phyloP scores from a whole-genome alignment of 2,888 invertebrate genomes.

The Cheilosia impressa region DNA sequence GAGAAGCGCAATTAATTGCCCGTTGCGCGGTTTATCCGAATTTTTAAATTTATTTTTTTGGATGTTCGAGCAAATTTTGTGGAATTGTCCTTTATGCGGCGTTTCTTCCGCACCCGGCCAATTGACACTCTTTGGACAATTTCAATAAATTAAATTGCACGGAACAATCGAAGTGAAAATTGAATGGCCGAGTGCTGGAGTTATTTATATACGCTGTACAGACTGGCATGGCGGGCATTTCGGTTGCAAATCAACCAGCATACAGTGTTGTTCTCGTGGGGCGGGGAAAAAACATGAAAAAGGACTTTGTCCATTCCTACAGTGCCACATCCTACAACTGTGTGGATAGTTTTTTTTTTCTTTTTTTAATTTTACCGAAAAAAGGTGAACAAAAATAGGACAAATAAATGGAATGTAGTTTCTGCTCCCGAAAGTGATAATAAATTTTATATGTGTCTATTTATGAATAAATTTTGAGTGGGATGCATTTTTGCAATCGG shows the following conservation, averaged over 20 bases:
- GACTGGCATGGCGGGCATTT: slow-evolving; percentile 13
- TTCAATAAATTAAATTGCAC: slow-evolving; percentile 67
- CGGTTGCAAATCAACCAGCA: slow-evolving; percentile 62
- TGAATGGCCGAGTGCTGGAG: slow-evolving; percentile 58
- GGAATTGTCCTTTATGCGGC: slow-evolving; percentile 35
- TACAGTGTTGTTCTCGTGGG: slow-evolving; percentile 34
- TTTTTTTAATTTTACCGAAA: slow-evolving; percentile 8
- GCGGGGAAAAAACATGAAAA: slow-evolving; percentile 31
- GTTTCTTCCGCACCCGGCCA: slow-evolving; percentile 14
- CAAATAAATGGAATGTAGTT: slow-evolving; percentile 59
- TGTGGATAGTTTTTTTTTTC: slow-evolving; percentile 1
- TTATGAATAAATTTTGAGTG: background rate
- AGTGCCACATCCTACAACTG: background rate
- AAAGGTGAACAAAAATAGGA: slow-evolving; percentile 10
- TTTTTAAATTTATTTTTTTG: slow-evolving; percentile 17
- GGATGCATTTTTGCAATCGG: no score
- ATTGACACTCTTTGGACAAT: slow-evolving; percentile 62
- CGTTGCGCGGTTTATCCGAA: slow-evolving; percentile 48
- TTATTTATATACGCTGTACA: slow-evolving; percentile 49
- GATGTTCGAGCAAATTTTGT: slow-evolving; percentile 33
- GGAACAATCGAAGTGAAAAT: slow-evolving; percentile 72
- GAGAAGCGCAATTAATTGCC: slow-evolving; percentile 63
- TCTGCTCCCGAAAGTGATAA: slow-evolving; percentile 39
- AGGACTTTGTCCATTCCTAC: slow-evolving; percentile 17
- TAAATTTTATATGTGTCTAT: slow-evolving; percentile 54